These are phyloP conservation scores for Catocala sponsa DNA, from an alignment of 2,888 invertebrate species.

Conservation along the genomic window DNA sequence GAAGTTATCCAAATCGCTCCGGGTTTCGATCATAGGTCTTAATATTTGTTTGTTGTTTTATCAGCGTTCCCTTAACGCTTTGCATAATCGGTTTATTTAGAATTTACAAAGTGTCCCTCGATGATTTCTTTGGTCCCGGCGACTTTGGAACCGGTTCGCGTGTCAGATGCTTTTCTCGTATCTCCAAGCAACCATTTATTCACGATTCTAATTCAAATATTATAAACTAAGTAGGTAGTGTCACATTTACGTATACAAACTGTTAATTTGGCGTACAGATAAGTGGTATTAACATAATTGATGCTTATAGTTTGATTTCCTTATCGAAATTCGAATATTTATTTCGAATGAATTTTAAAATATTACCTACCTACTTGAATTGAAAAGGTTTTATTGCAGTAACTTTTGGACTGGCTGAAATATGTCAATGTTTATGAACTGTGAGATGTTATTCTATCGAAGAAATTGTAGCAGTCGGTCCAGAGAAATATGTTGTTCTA, in stretches of 20 bases:
- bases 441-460: conserved; percentile 1
- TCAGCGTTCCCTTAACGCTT: conserved; percentile 61
- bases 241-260: conserved; percentile 17
- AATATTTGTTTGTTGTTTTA: conserved; percentile 59
- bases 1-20: conserved; percentile 39
- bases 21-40: conserved; percentile 33
- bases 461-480: conserved; percentile 2
- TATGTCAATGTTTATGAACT: too few relatives aligned
- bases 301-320: conserved; percentile 2
- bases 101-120: conserved; percentile 65
- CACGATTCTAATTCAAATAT: conserved; percentile 49
- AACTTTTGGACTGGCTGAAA: too few relatives aligned
- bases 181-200: conserved; percentile 41
- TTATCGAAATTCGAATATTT: neutral
- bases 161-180: conserved; percentile 53
- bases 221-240: conserved; percentile 25
- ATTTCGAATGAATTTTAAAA: neutral
- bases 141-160: conserved; percentile 63
- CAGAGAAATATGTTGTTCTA: conserved; percentile 3
- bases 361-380: too few relatives aligned
- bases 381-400: too few relatives aligned
- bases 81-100: conserved; percentile 77
- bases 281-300: conserved; percentile 23
- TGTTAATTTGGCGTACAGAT: conserved; percentile 12
- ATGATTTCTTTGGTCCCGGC: conserved; percentile 56